A percentile compares a stretch with the other conserved stretches of the same genome.
Conservation (phyloP, 2,797 vertebrate species). For the Anniella stebbinsi region DNA sequence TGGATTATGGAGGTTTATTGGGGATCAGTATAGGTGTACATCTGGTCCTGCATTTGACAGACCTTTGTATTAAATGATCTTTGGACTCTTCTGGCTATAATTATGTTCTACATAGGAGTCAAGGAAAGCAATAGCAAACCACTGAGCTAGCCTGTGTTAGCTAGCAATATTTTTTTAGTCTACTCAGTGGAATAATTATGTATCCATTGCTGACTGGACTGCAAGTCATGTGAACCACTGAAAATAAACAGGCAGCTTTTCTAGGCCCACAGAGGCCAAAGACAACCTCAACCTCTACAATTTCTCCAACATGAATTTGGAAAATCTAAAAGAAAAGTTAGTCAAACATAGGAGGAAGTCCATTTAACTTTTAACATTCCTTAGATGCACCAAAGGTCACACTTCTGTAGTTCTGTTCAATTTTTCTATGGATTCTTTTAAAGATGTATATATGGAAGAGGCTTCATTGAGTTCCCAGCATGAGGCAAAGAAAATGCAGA, state of each 20-base stretch:
- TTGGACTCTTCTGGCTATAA: background rate
- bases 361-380: slow-evolving; percentile 66
- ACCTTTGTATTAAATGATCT: background rate
- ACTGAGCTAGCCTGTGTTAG: background rate
- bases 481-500: slow-evolving; percentile 59
- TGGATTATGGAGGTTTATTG: background rate
- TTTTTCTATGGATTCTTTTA: slow-evolving; percentile 49
- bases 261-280: slow-evolving; percentile 30
- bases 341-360: slow-evolving; percentile 48
- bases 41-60: background rate
- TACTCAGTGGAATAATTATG: slow-evolving; percentile 39
- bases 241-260: slow-evolving; percentile 44
- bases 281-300: slow-evolving; percentile 37
- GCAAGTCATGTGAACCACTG: slow-evolving; percentile 37
- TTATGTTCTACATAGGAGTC: background rate
- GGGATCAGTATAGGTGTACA: no score
- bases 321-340: slow-evolving; percentile 59
- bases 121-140: background rate
- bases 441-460: slow-evolving; percentile 43
- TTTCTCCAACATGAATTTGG: slow-evolving; percentile 22
- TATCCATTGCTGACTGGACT: slow-evolving; percentile 21
- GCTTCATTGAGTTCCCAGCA: slow-evolving; percentile 53
- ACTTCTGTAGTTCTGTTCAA: slow-evolving; percentile 44
- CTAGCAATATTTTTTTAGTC: slow-evolving; percentile 40
- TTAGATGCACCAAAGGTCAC: slow-evolving; percentile 53